These are phyloP conservation scores for Drosophila glabriapex DNA, from an alignment of 2,888 invertebrate species.

Conservation along the genomic window DNA sequence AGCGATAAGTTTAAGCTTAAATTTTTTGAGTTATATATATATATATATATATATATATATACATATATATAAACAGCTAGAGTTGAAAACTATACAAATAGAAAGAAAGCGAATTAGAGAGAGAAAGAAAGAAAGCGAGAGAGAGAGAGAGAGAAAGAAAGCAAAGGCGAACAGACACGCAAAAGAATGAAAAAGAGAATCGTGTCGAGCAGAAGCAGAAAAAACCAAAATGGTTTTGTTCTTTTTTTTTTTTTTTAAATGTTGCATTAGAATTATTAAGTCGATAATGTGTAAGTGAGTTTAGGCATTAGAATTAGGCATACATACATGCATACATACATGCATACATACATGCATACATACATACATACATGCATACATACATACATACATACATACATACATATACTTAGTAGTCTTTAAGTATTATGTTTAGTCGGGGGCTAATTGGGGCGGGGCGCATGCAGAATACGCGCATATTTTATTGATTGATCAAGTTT, in stretches of 20 bases:
- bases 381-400: slow-evolving; percentile 26
- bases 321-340: slow-evolving; percentile 14
- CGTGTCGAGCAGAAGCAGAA: not conserved
- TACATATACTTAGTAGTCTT: slow-evolving; percentile 12
- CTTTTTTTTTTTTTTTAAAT: not conserved
- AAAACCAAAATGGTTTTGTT: slow-evolving; percentile 3
- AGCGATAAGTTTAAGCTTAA: not conserved
- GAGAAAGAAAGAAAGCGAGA: not conserved
- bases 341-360: slow-evolving; percentile 28
- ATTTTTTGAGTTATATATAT: not conserved
- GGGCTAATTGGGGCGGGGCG: not conserved
- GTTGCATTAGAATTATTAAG: slow-evolving; percentile 18
- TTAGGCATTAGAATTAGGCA: not conserved
- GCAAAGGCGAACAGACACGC: not conserved
- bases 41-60: slow-evolving; percentile 13
- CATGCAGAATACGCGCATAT: slow-evolving; percentile 18
- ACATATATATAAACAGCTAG: slow-evolving; percentile 47
- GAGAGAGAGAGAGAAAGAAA: not conserved
- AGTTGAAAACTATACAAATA: slow-evolving; percentile 58
- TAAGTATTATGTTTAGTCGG: slow-evolving; percentile 10
- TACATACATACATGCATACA: slow-evolving; percentile 18
- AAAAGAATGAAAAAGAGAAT: not conserved
- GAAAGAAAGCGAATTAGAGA: not conserved
- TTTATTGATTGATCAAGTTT: slow-evolving; percentile 37
- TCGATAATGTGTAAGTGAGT: slow-evolving; percentile 5